Conservation (phyloP, 2,113 vertebrate genomes). For the Leiothrix lutea region DNA sequence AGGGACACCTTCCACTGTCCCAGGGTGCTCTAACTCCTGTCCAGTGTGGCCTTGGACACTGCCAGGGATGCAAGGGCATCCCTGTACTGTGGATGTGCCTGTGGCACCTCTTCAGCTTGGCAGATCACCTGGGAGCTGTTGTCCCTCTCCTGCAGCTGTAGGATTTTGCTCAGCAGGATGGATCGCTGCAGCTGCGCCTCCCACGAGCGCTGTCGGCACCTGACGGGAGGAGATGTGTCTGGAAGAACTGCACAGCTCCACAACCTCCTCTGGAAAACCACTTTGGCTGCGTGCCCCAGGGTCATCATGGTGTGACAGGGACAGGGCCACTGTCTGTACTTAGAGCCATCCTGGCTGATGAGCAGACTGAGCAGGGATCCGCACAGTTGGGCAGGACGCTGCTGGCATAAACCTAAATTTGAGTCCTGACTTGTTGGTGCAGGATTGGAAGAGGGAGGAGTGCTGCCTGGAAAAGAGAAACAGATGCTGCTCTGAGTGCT, state of each 20-base stretch:
- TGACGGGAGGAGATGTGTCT: not conserved
- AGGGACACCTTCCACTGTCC: fast-evolving
- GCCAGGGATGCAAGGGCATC: not conserved
- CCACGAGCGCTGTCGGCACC: fast-evolving
- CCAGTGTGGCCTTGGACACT: not conserved
- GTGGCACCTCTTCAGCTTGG: not conserved
- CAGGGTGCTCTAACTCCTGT: not conserved
- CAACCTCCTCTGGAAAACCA: not conserved
- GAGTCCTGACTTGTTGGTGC: not conserved
- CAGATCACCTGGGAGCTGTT: not conserved
- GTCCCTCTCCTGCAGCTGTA: not conserved
- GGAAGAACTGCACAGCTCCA: not conserved
- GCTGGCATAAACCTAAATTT: not conserved
- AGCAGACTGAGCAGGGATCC: not conserved
- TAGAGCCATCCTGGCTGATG: not conserved
- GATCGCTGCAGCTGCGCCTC: fast-evolving
- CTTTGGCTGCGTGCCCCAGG: not conserved
- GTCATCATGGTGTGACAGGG: not conserved
- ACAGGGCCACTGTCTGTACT: fast-evolving
- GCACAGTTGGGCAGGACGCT: not conserved
- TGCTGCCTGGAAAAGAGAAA: not conserved
- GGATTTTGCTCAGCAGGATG: not conserved
- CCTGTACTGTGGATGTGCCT: not conserved
- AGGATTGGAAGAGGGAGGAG: not conserved
- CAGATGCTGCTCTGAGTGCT: not conserved